Base-by-base conservation (phyloP, 1,140 invertebrate species). In the Drosophila pandora region DNA sequence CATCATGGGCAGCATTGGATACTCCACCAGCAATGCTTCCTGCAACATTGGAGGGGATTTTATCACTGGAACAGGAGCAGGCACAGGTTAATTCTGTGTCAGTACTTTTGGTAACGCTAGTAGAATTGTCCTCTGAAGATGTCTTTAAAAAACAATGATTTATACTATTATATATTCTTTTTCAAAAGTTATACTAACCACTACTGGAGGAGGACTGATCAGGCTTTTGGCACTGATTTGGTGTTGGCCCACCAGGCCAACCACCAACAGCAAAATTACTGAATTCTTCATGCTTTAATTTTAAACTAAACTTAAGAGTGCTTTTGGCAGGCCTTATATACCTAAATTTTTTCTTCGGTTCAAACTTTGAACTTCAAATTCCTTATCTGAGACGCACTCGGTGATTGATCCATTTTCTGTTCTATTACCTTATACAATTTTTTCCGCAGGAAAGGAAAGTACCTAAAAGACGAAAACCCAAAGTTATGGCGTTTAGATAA, bases 221-320 rank as follows among this genome's bases (percentile, higher is more conserved):
- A 47, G 17, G 21, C 63, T 81, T 13, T 84, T 85, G 41, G 67
- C 81, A 10, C 9, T 57, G 2, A 21, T 41, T 21, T 76, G 25
- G 10, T 67, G 54, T 22, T 61, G 57, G 12, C 48, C 67, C 25
- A 73, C 13, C 6, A 84, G 22, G 12, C 54, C 54, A 23, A 81
- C 5, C 21, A 25, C 54, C 52, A 85, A 39, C 6, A 68, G 32
- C 21, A 69, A 1, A 34, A 30, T 48, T 21, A 58, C 50, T 41
- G 77, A 60, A 25, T 47, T 45, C 57, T 84, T 69, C 81, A 84
- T 84, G 37, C 57, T 57, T 30, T 8, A 13, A 54, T 47, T 28
- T 60, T 34, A 57, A 77, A 84, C 60, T 77, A 52, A 80, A 23
- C 12, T 41, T 48, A 34, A 30, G 32, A 9, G 6, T 30, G 17